Evolutionary conservation across 2,113 vertebrate genomes (phyloP).

Genomic region (Stigmatopora argus): DNA sequence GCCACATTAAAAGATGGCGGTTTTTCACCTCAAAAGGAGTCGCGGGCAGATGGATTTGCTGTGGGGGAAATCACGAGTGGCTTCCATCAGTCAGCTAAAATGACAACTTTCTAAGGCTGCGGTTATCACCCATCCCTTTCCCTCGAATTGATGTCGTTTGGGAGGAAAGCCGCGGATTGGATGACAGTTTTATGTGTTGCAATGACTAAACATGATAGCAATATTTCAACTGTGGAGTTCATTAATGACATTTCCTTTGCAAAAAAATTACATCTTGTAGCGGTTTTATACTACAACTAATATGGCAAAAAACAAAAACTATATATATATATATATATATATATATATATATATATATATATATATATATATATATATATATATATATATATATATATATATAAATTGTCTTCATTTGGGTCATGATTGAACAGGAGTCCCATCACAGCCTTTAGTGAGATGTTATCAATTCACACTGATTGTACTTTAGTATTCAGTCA

Average conservation of each 20-base stretch:
- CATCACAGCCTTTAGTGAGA: no score
- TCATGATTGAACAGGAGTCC: no score
- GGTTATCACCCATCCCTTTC: not conserved
- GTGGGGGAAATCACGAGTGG: conserved; percentile 41
- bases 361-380: no score
- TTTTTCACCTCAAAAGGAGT: conserved; percentile 58
- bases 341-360: no score
- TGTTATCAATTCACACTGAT: no score
- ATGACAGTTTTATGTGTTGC: conserved; percentile 16
- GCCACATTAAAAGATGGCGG: conserved; percentile 68
- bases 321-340: no score
- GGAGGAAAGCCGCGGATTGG: conserved; percentile 1
- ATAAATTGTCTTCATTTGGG: no score
- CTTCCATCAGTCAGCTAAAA: conserved; percentile 49
- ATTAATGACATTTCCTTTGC: not conserved
- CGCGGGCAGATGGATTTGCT: conserved; percentile 54
- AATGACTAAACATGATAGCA: not conserved
- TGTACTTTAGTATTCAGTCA: no score
- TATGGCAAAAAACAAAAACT: not conserved
- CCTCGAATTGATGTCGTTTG: conserved; percentile 14
- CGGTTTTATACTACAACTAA: not conserved
- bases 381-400: no score
- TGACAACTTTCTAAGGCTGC: conserved; percentile 40
- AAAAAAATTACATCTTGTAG: conserved; percentile 43
- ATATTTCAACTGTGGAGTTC: not conserved